These are phyloP conservation scores for Metallyticus violacea DNA, from an alignment of 2,888 invertebrate genomes.

Conservation along the genomic window DNA sequence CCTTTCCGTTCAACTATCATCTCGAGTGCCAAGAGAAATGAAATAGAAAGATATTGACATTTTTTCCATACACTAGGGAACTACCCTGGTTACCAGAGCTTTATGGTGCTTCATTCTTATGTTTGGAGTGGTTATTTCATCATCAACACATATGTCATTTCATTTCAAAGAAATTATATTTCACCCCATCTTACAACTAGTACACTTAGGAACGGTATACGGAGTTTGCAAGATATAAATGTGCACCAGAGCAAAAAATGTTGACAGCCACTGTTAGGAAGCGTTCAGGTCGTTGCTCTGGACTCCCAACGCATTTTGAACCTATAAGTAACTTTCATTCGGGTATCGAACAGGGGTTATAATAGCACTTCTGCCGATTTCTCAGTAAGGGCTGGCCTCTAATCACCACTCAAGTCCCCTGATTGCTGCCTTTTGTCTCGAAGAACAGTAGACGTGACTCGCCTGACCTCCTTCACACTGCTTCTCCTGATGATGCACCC, in stretches of 20 bases:
- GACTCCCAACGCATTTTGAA: neutral
- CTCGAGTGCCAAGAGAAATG: no score
- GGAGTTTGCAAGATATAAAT: neutral
- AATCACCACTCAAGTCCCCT: neutral
- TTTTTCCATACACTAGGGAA: no score
- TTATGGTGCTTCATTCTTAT: no score
- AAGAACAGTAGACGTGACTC: neutral
- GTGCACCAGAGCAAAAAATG: neutral
- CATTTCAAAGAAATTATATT: no score
- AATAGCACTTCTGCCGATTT: neutral
- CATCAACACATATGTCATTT: no score
- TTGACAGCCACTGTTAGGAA: neutral
- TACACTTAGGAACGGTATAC: neutral
- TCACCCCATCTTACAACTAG: no score
- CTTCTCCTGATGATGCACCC: neutral
- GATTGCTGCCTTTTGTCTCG: neutral
- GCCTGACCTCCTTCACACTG: neutral
- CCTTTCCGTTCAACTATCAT: no score
- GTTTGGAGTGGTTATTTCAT: no score
- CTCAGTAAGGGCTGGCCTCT: neutral
- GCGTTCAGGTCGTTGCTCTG: neutral
- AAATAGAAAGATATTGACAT: no score
- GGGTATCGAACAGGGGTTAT: neutral
- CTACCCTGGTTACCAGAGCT: no score
- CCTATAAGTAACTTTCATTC: neutral